Evolutionary conservation across 2,888 invertebrate species (phyloP).

Genomic region (Philereme transversata): DNA sequence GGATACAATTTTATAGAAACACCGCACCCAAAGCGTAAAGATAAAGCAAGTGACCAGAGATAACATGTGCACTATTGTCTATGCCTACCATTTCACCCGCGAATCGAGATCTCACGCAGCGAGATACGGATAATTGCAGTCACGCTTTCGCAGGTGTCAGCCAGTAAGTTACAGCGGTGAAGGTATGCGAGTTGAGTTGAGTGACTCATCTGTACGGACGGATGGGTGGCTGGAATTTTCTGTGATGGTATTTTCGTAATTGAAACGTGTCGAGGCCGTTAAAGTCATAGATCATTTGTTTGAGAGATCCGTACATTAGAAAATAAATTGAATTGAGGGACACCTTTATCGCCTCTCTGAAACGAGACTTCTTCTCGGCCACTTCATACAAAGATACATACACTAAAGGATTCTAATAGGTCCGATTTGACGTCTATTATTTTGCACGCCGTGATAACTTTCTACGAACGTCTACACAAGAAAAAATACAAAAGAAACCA

Average conservation of each 20-base stretch:
- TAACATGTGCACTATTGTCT: constrained; percentile 25
- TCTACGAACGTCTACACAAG: no score
- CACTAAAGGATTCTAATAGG: no score
- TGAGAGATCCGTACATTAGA: no score
- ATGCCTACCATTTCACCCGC: constrained; percentile 28
- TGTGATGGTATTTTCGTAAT: constrained; percentile 3
- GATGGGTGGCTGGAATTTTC: constrained; percentile 13
- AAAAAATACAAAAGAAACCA: no score
- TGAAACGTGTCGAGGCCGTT: background rate
- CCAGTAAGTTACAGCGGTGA: constrained; percentile 24
- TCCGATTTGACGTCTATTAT: no score
- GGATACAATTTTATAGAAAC: constrained; percentile 8
- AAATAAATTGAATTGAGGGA: no score
- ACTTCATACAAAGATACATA: no score
- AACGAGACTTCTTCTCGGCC: no score
- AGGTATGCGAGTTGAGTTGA: constrained; percentile 20
- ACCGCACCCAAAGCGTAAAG: constrained; percentile 20
- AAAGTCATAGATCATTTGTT: no score
- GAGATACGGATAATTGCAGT: constrained; percentile 41
- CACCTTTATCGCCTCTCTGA: no score
- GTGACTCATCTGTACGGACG: constrained; percentile 21
- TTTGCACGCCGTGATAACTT: no score
- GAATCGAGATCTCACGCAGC: constrained; percentile 32
- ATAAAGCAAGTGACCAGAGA: constrained; percentile 26
- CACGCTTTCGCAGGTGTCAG: constrained; percentile 41